Evolutionary conservation across 35 echinoderm and acorn worm genomes (phyloP).

Genomic region (Apostichopus japonicus): DNA sequence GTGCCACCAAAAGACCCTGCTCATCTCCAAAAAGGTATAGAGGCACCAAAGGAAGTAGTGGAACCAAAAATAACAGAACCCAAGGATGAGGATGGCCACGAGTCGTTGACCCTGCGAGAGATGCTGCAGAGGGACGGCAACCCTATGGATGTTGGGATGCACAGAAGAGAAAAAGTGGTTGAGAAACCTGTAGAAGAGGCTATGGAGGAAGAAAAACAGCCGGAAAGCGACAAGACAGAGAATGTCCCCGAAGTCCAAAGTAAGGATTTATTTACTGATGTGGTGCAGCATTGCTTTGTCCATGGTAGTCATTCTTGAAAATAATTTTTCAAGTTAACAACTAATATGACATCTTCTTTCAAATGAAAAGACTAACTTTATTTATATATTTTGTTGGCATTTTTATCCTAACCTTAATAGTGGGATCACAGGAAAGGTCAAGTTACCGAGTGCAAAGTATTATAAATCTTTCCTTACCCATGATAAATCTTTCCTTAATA

Average conservation of each 20-base stretch:
- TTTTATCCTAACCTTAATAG: no score
- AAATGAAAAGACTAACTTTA: no score
- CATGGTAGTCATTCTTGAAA: no score
- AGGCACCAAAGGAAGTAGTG: not conserved
- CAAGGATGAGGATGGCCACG: conserved; percentile 12
- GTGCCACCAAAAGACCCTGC: not conserved
- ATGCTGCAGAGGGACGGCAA: conserved; percentile 44
- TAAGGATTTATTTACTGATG: not conserved
- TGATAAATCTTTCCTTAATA: no score
- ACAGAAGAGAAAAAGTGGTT: not conserved
- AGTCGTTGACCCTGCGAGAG: conserved; percentile 20
- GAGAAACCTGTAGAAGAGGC: not conserved
- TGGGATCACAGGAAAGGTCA: no score
- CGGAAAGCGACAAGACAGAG: not conserved
- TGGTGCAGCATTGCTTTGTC: not conserved
- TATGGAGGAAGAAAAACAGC: not conserved
- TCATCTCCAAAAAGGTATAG: not conserved
- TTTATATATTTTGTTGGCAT: no score
- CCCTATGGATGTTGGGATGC: conserved; percentile 20
- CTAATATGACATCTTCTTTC: no score
- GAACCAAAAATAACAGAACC: conserved; percentile 18
- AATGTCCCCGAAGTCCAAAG: not conserved
- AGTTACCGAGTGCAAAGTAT: no score
- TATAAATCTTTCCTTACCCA: no score
- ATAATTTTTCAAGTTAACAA: no score